These are phyloP conservation scores for Axinella damicornis DNA, from an alignment of 37 sponge, comb jelly and placozoan genomes.

Conservation along the genomic window DNA sequence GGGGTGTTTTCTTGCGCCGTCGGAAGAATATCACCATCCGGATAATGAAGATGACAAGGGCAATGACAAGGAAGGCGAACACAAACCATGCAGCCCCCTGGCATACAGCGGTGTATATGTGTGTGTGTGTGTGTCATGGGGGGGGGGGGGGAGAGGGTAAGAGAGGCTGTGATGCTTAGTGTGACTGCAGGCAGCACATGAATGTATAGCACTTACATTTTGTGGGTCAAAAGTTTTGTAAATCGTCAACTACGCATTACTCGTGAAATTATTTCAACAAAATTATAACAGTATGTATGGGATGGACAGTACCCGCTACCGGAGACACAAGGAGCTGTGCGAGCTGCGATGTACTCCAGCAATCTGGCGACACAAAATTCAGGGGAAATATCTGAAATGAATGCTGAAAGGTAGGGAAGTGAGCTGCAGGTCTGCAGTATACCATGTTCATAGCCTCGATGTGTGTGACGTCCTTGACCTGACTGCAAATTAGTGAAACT, in stretches of 20 bases:
- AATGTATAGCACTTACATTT: not conserved
- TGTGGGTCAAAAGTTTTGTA: not conserved
- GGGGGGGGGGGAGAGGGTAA: not conserved
- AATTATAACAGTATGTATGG: no score
- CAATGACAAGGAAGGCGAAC: slow-evolving; percentile 41
- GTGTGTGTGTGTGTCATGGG: not conserved
- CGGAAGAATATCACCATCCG: slow-evolving; percentile 38
- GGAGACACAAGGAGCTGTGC: no score
- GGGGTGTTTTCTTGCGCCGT: slow-evolving; percentile 16
- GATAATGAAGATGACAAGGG: slow-evolving; percentile 19
- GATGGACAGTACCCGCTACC: no score
- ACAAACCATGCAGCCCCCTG: slow-evolving; percentile 62
- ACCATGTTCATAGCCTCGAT: no score
- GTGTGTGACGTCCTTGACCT: no score
- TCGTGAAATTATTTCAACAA: no score
- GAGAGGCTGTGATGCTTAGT: not conserved
- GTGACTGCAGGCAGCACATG: not conserved
- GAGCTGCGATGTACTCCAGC: no score
- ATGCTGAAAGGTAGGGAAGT: not conserved
- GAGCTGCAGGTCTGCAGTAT: no score
- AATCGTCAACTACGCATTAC: no score
- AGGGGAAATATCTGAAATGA: no score
- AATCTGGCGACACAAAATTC: no score
- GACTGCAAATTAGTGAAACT: no score
- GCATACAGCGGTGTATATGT: not conserved